Percentiles rank a stretch among this genome's conserved stretches.
These are phyloP conservation scores for Bostrychus sinensis DNA, from an alignment of 2,113 vertebrate species.

Conservation along the genomic window DNA sequence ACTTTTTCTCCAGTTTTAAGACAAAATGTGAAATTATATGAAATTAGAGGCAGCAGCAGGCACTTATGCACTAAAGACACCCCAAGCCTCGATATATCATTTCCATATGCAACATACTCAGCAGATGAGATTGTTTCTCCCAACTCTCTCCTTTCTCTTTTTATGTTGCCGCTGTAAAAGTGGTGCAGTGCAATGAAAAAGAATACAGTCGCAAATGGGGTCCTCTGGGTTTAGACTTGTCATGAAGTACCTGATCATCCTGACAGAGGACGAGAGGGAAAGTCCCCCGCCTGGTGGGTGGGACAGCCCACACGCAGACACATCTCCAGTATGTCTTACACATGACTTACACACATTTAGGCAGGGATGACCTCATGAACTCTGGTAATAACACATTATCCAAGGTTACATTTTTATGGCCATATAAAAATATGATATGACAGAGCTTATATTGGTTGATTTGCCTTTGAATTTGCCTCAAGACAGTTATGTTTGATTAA, in stretches of 20 bases:
- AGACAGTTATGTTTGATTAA: background rate
- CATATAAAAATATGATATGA: conserved; percentile 10
- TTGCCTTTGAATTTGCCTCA: background rate
- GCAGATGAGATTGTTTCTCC: conserved; percentile 50
- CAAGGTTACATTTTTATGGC: background rate
- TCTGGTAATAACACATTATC: conserved; percentile 21
- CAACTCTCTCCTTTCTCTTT: conserved; percentile 38
- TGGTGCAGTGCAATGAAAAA: conserved; percentile 37
- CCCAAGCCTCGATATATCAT: conserved; percentile 71
- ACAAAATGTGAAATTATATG: conserved; percentile 79
- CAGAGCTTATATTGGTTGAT: background rate
- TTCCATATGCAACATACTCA: conserved; percentile 71
- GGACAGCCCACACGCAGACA: conserved; percentile 65
- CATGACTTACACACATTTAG: conserved; percentile 42
- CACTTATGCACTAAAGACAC: conserved; percentile 71
- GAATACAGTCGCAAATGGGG: conserved; percentile 47
- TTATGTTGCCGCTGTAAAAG: conserved; percentile 37
- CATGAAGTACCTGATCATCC: conserved; percentile 74
- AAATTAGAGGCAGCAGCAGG: conserved; percentile 78
- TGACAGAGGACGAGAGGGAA: conserved; percentile 59
- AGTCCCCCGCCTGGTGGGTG: conserved; percentile 73
- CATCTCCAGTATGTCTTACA: conserved; percentile 33
- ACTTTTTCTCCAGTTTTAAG: conserved; percentile 74
- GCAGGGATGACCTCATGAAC: conserved; percentile 46
- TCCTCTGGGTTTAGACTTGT: conserved; percentile 72